Base-by-base conservation (phyloP, 2,888 invertebrate genomes). In the Rosalia funebris region DNA sequence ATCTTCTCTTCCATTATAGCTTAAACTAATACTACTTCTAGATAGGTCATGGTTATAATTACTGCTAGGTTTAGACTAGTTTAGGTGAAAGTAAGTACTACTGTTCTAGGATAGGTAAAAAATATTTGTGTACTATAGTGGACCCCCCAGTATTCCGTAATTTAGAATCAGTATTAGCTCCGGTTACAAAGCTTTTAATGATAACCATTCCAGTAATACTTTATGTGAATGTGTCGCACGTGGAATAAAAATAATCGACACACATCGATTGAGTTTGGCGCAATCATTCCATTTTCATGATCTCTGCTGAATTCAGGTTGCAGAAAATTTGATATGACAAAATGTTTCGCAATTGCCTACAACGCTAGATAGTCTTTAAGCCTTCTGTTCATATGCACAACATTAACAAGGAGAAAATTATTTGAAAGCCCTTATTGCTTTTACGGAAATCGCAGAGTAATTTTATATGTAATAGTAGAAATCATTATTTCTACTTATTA, bases 91-190 rank as follows among this genome's bases (percentile, higher is more conserved):
- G 48, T 55, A 62, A 58, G 57, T 57, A 57, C 55, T 72, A 77
- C 73, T 73, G 73, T 76, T 73, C 75, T 79, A 78, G 77, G 78
- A 56, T 77, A 78, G 77, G 77, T 68, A 70, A 64, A 62, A 62
- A 57, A 63, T 67, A 70, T 66, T 76, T 75, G 71, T 72, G 72
- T 73, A 72, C 64, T 72, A 75, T 77, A 77, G 77, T 74, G 71
- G 70, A 72, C 70, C 74, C n/a, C 73, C 75, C 77, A 60, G 64
- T 65, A 62, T 47, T 60, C 39, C 46, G 56, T 65, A 46, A 56
- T 57, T 62, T 60, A 60, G 57, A 52, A 19, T 36, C 62, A 25
- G 60, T 62, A 59, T 73, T 75, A 75, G 75, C 70, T 71, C 70
- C 66, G 69, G 56, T 55, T 53, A 44, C 19, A 48, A 34, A 52